These are phyloP conservation scores for Drosophila prolongata DNA, from an alignment of 2,888 invertebrate species.

Conservation along the genomic window DNA sequence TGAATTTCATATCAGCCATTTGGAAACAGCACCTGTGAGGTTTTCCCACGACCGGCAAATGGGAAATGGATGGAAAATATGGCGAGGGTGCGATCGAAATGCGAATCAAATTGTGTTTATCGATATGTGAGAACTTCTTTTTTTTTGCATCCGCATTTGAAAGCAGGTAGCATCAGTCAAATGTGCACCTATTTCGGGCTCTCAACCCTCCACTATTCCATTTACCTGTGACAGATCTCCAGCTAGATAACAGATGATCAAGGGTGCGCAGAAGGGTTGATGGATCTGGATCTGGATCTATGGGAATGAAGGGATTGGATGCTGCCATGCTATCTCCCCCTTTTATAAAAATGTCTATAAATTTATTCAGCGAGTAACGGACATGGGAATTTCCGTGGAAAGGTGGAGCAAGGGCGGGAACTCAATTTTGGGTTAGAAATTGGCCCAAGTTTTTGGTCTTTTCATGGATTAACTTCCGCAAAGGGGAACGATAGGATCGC, in stretches of 20 bases:
- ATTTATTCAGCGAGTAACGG: conserved; percentile 17
- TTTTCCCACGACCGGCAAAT: conserved; percentile 62
- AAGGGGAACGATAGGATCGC: background rate
- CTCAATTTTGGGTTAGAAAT: conserved; percentile 64
- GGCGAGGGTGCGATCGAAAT: conserved; percentile 44
- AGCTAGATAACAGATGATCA: conserved; percentile 35
- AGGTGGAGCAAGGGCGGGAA: conserved; percentile 29
- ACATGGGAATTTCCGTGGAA: conserved; percentile 10
- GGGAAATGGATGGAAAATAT: conserved; percentile 3
- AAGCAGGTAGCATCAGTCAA: conserved; percentile 27
- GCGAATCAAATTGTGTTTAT: conserved; percentile 76
- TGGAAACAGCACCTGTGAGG: conserved; percentile 72
- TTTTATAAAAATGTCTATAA: background rate
- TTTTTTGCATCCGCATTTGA: conserved; percentile 31
- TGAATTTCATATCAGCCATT: conserved; percentile 53
- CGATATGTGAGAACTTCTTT: conserved; percentile 55
- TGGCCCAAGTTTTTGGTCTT: conserved; percentile 38
- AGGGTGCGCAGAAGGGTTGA: conserved; percentile 32
- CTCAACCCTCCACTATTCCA: conserved; percentile 7
- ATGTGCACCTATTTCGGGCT: conserved; percentile 3
- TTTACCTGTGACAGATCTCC: conserved; percentile 60
- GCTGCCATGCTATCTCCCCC: background rate
- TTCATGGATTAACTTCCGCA: conserved; percentile 41
- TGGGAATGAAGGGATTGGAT: conserved; percentile 3
- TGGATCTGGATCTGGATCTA: conserved; percentile 1